These are phyloP conservation scores for Dolichotis patagonum DNA, from an alignment of 2,113 vertebrate genomes.

Conservation along the genomic window DNA sequence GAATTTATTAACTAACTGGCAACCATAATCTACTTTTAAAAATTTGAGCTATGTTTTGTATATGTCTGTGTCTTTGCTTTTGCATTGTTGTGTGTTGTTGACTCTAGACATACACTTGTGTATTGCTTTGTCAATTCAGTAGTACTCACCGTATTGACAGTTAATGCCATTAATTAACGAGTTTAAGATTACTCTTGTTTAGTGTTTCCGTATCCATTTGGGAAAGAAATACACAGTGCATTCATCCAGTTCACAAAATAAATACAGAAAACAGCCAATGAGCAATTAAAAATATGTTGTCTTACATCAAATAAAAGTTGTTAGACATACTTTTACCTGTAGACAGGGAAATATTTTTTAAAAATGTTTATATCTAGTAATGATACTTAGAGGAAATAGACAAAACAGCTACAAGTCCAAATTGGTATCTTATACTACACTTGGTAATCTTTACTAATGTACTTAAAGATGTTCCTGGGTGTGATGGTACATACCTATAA, in stretches of 20 bases:
- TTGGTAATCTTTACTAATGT: neutral
- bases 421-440: neutral
- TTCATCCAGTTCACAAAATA: constrained; percentile 30
- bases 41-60: neutral
- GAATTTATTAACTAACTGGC: constrained; percentile 1
- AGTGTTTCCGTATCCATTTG: neutral
- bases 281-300: neutral
- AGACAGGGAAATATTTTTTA: neutral
- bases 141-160: neutral
- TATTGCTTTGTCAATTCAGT: neutral
- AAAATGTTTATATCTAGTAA: neutral
- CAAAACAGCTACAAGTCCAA: constrained; percentile 37
- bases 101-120: neutral
- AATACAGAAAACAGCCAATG: constrained; percentile 27
- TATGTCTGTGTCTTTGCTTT: neutral
- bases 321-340: neutral
- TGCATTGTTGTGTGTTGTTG: neutral
- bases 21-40: neutral
- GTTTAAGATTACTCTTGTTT: constrained; percentile 4
- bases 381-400: neutral
- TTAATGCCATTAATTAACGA: neutral
- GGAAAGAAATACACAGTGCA: constrained; percentile 41
- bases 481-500: neutral
- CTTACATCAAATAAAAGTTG: neutral
- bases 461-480: neutral